These are phyloP conservation scores for Oryctes rhinoceros DNA, from an alignment of 1,140 invertebrate genomes.

Conservation along the genomic window DNA sequence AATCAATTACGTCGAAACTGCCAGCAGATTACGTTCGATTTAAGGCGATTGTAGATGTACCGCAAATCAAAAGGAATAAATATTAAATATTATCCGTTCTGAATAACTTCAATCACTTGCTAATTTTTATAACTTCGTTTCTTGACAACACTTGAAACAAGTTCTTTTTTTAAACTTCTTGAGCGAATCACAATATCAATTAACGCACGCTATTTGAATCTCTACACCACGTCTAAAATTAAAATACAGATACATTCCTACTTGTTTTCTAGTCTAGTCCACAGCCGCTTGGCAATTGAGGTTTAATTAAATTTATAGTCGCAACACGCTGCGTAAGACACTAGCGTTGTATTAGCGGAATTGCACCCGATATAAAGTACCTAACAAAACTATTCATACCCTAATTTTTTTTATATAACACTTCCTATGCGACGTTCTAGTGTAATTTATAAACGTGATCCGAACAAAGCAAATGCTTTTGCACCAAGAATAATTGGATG, in stretches of 20 bases:
- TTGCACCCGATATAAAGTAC: neutral
- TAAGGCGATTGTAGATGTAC: no score
- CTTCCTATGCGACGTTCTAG: no score
- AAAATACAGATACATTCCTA: constrained; percentile 8
- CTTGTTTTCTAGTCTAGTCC: constrained; percentile 25
- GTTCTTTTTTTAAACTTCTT: neutral
- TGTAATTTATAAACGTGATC: no score
- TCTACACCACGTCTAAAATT: constrained; percentile 22
- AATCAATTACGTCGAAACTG: no score
- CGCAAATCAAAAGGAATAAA: no score
- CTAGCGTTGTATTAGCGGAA: neutral
- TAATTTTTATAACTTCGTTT: no score
- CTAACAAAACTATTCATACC: no score
- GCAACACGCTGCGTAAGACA: neutral
- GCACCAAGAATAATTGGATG: no score
- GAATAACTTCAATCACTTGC: no score
- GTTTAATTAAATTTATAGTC: constrained; percentile 20
- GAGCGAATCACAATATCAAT: constrained; percentile 8
- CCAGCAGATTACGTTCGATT: no score
- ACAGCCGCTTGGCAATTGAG: constrained; percentile 5
- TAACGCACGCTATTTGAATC: constrained; percentile 13
- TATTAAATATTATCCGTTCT: no score
- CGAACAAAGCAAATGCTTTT: neutral
- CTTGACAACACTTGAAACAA: no score
- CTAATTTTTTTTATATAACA: neutral